Evolutionary conservation across 2,888 invertebrate genomes (phyloP), one percentile per base, ranked within the genome.

Genomic region (Harpalus rufipes): DNA sequence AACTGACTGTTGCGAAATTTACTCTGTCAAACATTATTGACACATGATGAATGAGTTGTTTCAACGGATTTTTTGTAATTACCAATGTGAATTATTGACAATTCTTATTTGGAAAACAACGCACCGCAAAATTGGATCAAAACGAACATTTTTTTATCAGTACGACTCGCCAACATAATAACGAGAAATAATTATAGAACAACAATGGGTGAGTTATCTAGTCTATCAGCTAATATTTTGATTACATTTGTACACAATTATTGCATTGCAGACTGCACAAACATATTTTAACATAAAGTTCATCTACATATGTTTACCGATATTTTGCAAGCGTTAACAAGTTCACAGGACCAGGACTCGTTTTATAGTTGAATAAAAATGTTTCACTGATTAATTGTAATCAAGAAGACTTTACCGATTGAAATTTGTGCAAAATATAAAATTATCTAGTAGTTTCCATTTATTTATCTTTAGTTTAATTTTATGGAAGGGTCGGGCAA

Each of bases 11-110:
- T 8, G 21, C 21, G 8, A 25, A 63, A 68, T 68, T 68, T 41
- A 68, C 44, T 74, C 44, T 41, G 68, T 39, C 32, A 39, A 32
- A 39, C 32, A n/a, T 63, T 18, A 39, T 68, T 68, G 72, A 74
- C 44, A 74, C 18, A 18, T 74, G 44, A 74, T 74, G 44, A 74
- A 68, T 68, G 68, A 74, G 72, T 39, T 68, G 32, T 68, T 68
- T 68, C 68, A 10, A 6, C 41, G 68, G 41, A 41, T 74, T 44
- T 74, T 74, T 74, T 74, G 72, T 74, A 74, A 74, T 74, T 44
- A 74, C 72, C 16, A 68, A 14, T 39, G 68, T n/a, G 63, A 21
- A 63, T 68, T 32, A 68, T 68, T 68, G 68, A 68, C 68, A 68
- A 68, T 68, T 68, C 68, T 68, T 32, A 32, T 68, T 68, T 39